A percentile compares a stretch with the other conserved stretches of the same genome.
phyloP scores from a whole-genome alignment of 2,797 vertebrate species.

The Amblyraja radiata region DNA sequence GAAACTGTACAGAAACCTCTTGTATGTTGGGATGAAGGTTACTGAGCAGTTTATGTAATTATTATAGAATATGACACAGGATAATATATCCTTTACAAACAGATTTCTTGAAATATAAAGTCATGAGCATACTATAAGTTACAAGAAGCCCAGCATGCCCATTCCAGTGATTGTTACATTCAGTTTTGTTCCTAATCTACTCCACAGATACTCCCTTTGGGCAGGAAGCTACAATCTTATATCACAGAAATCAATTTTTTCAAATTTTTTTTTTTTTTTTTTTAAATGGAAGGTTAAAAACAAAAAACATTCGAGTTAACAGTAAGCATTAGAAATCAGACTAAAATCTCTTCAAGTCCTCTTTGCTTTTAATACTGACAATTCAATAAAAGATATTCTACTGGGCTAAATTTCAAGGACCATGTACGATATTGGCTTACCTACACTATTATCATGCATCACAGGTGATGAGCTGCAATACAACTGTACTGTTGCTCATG shows the following conservation, averaged over 20 bases:
- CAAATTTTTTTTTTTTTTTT: slow-evolving; percentile 60
- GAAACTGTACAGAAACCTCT: slow-evolving; percentile 24
- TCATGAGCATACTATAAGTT: slow-evolving; percentile 62
- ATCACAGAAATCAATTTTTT: slow-evolving; percentile 47
- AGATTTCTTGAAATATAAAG: slow-evolving; percentile 60
- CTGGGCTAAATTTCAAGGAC: background rate
- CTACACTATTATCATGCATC: slow-evolving; percentile 32
- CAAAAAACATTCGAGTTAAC: slow-evolving; percentile 52
- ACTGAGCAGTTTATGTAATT: slow-evolving; percentile 40
- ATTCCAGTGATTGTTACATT: slow-evolving; percentile 59
- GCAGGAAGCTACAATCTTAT: slow-evolving; percentile 32
- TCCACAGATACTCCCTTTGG: slow-evolving; percentile 20
- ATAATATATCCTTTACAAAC: slow-evolving; percentile 59
- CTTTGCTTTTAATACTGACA: slow-evolving; percentile 75
- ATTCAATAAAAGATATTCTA: slow-evolving; percentile 47
- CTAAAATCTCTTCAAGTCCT: slow-evolving; percentile 56
- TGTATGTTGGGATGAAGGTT: slow-evolving; percentile 12
- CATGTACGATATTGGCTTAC: slow-evolving; percentile 36
- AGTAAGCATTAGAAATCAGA: slow-evolving; percentile 47
- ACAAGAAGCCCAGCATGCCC: slow-evolving; percentile 54
- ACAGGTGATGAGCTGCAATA: slow-evolving; percentile 34
- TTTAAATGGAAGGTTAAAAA: slow-evolving; percentile 52
- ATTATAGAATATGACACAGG: slow-evolving; percentile 52
- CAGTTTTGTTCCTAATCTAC: slow-evolving; percentile 42
- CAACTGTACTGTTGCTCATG: background rate